phyloP scores from a whole-genome alignment of 1,140 invertebrate genomes.

The Dermatophagoides farinae region DNA sequence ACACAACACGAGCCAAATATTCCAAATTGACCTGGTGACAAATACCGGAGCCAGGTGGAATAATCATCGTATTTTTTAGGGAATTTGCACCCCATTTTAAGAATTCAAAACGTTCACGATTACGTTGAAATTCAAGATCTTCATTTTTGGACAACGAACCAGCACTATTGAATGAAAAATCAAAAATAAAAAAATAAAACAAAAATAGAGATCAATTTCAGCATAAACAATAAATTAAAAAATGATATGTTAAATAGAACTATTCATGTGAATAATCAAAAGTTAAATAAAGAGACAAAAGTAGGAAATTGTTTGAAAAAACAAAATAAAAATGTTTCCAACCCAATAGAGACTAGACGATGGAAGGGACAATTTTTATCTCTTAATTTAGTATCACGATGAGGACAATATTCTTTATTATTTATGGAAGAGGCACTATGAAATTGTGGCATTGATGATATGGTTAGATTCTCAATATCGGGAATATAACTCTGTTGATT shows the following conservation, averaged over 20 bases:
- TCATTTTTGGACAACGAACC: slow-evolving; percentile 83
- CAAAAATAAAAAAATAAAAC: background rate
- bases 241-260: background rate
- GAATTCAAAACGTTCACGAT: slow-evolving; percentile 86
- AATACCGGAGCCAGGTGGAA: slow-evolving; percentile 92
- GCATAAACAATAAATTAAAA: slow-evolving; percentile 8
- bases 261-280: too few relatives aligned
- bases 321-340: slow-evolving; percentile 20
- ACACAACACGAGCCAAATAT: slow-evolving; percentile 85
- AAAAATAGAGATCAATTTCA: background rate
- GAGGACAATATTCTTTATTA: background rate
- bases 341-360: slow-evolving; percentile 28
- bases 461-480: slow-evolving; percentile 1
- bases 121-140: slow-evolving; percentile 83
- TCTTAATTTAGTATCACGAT: slow-evolving; percentile 20
- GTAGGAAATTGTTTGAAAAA: too few relatives aligned
- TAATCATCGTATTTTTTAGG: slow-evolving; percentile 86
- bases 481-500: background rate
- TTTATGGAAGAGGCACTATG: too few relatives aligned
- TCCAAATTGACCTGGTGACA: slow-evolving; percentile 96
- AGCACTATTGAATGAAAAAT: slow-evolving; percentile 33
- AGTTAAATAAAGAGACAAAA: too few relatives aligned
- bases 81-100: slow-evolving; percentile 92
- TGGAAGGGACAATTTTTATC: slow-evolving; percentile 32
- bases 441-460: too few relatives aligned